Base-by-base conservation (phyloP, 2,888 invertebrate genomes). In the Lochmaea crataegi region DNA sequence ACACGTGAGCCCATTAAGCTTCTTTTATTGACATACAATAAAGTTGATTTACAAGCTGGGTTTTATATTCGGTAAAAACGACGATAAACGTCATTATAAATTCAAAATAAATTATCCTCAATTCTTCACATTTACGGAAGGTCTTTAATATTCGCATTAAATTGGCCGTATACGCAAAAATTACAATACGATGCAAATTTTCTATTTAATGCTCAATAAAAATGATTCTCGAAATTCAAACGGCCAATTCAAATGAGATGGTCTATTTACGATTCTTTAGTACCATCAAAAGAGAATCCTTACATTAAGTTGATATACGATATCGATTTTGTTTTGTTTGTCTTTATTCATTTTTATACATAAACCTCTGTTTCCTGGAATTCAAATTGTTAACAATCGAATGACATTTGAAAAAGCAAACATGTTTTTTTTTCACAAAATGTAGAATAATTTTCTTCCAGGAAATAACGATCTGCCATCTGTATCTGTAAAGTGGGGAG, bases 71-170 rank as follows among this genome's bases (percentile, higher is more conserved):
- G 67, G 68, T 65, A 65, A 69, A 73, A 73, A 66, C 38, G 64
- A 61, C 74, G 57, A 70, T 74, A 74, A 74, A 74, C 53, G 74
- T 74, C 74, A 74, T 74, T 74, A 74, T 71, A 74, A 71, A 74
- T 71, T 74, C 65, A 64, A 71, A 70, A 74, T 74, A 68, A 74
- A 74, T 74, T 64, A 68, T 74, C 53, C 71, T 58, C 70, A 64
- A 61, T 74, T 74, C 68, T 74, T 71, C 71, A 67, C 57, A 71
- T 71, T 74, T 65, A 74, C 67, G 58, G 14, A 16, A 32, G 63
- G 68, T 51, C 71, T 66, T 74, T 74, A 71, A 74, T 71, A 71
- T 71, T 71, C 74, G 56, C 71, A 58, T 64, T 53, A 71, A 74
- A 71, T 74, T 74, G 74, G 67, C 65, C 74, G 74, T 71, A 74